These are phyloP conservation scores for Orycteropus afer DNA, from an alignment of 2,113 vertebrate species.

Conservation along the genomic window DNA sequence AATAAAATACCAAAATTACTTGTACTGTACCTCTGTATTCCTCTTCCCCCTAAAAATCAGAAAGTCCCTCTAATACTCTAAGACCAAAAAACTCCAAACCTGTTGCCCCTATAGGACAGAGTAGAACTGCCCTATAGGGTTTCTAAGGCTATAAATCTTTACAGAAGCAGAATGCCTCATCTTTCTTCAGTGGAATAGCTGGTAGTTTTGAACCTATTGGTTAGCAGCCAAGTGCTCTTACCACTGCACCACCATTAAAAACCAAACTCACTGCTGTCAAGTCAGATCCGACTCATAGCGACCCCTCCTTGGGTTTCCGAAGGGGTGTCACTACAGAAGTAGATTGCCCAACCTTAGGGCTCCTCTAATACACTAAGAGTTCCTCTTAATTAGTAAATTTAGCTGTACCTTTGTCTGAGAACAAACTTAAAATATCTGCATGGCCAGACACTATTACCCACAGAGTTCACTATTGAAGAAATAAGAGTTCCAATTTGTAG, in stretches of 20 bases:
- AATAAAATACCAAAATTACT: constrained; percentile 36
- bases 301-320: no score
- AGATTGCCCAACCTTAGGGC: no score
- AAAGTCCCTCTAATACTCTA: background rate
- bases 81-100: background rate
- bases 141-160: no score
- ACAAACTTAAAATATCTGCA: background rate
- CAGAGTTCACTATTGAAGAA: background rate
- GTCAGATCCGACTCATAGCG: no score
- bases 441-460: background rate
- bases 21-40: background rate
- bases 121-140: background rate
- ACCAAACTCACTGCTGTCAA: no score
- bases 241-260: background rate
- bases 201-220: background rate
- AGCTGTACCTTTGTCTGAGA: background rate
- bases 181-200: background rate
- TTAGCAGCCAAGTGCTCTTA: no score
- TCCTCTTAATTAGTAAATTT: background rate
- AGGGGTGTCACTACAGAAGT: no score
- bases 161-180: background rate
- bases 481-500: background rate
- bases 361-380: background rate
- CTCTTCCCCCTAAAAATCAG: background rate
- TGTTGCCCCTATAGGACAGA: background rate